These are phyloP conservation scores for Diachasmimorpha longicaudata DNA, from an alignment of 1,140 invertebrate genomes.

Conservation along the genomic window DNA sequence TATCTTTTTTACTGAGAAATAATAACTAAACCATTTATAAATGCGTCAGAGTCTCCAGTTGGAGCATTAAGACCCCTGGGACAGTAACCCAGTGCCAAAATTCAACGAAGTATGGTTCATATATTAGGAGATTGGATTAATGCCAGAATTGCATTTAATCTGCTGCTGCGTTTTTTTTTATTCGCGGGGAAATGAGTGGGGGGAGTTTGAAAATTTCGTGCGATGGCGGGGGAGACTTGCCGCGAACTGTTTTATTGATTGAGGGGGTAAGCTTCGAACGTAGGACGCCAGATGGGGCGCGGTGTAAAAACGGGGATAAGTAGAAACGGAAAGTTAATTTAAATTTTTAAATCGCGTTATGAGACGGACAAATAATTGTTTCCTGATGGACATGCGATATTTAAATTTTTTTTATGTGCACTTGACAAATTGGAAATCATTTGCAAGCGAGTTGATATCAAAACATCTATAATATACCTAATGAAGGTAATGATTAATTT, in stretches of 20 bases:
- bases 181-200: no score
- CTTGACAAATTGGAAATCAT: no score
- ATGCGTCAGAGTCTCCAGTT: not conserved
- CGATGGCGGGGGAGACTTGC: not conserved
- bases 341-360: no score
- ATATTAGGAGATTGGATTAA: not conserved
- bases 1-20: not conserved
- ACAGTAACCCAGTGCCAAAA: not conserved
- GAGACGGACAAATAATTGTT: no score
- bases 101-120: not conserved
- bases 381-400: no score
- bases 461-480: no score
- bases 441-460: no score
- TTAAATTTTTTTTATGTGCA: no score
- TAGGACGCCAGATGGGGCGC: not conserved
- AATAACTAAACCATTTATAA: not conserved
- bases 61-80: not conserved
- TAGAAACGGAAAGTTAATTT: no score
- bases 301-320: no score
- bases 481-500: no score
- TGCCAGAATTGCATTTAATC: not conserved
- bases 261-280: not conserved
- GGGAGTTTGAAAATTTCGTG: not conserved
- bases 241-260: not conserved
- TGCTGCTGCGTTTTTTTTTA: not conserved